Base-by-base conservation (phyloP, 2,797 vertebrate genomes). In the Sebastes aleutianus region DNA sequence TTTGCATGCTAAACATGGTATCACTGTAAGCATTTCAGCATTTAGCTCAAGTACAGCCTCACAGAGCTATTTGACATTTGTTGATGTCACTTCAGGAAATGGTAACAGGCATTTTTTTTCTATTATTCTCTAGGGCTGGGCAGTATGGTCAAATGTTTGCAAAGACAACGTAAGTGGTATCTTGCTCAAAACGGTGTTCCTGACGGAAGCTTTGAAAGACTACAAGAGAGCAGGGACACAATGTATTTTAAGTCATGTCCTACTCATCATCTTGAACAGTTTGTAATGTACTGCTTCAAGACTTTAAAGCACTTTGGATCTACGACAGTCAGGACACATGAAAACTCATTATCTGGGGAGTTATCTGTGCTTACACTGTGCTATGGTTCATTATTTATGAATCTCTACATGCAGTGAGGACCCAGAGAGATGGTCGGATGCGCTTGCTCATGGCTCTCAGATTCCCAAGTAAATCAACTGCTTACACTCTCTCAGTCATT, bases 391-490 rank as follows among this genome's bases (percentile, higher is more conserved):
- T 56, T 80, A 54, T 82, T 81, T 39, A 84, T 74, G 64, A 83
- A 85, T 70, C 58, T 27, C 64, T 68, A 57, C 71, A 78, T 36
- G 79, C 73, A 78, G 50, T 1, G 7, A 66, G 22, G 61, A 74
- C 62, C 13, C 57, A 47, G 39, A 63, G 82, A 76, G 73, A 84
- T 32, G 53, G 36, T 63, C 8, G 47, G 69, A 74, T 79, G 80
- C 22, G 8, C 62, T 71, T 59, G 64, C 59, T 83, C 34, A n/a
- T 70, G 53, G 62, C 77, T 56, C 69, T 77, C 22, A 47, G 26
- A 24, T 66, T 86, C 24, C 43, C 54, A 67, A 82, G 53, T 34
- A 87, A 89, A 87, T 87, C 68, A 66, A 79, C 61, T 68, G 77
- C 85, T 85, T 73, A 72, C 56, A 65, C 62, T 76, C 69, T 66